phyloP scores from a whole-genome alignment of 30 jellyfish, hydroid and myxozoan species.

The Phacellophora camtschatica region DNA sequence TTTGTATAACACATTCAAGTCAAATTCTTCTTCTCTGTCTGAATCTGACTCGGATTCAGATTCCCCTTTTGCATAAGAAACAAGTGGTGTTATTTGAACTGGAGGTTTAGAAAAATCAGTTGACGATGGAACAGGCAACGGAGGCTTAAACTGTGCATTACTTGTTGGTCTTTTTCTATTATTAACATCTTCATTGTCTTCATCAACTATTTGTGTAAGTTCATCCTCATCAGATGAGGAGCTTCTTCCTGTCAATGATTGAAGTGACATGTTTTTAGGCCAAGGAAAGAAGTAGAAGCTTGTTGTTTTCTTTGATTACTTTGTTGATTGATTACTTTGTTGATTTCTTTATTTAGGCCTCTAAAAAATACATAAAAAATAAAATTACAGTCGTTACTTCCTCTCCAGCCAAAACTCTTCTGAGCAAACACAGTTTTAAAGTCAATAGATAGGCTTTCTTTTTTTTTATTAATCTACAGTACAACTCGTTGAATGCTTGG shows the following conservation, averaged over 20 bases:
- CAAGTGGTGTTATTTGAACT: slow-evolving; percentile 42
- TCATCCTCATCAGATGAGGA: slow-evolving; percentile 23
- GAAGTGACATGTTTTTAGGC: slow-evolving; percentile 6
- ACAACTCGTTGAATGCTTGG: too few relatives aligned
- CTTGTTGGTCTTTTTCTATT: neutral
- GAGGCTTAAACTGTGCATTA: slow-evolving; percentile 23
- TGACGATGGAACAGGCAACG: slow-evolving; percentile 57
- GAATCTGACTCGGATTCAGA: slow-evolving; percentile 61
- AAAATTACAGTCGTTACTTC: too few relatives aligned
- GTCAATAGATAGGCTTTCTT: too few relatives aligned
- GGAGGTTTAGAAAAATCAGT: slow-evolving; percentile 53
- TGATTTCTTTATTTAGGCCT: too few relatives aligned
- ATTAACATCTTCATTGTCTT: slow-evolving; percentile 17
- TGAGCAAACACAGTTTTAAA: too few relatives aligned
- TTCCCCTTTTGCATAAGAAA: slow-evolving; percentile 54
- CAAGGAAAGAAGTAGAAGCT: too few relatives aligned
- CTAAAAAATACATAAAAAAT: too few relatives aligned
- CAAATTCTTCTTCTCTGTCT: slow-evolving; percentile 41
- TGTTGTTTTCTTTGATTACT: too few relatives aligned
- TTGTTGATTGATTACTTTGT: too few relatives aligned
- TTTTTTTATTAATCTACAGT: too few relatives aligned
- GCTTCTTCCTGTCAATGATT: neutral
- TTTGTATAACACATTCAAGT: slow-evolving; percentile 5
- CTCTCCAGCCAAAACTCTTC: too few relatives aligned
- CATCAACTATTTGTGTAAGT: slow-evolving; percentile 1